phyloP scores from a whole-genome alignment of 2,113 vertebrate species.

The Thalassoma bifasciatum region DNA sequence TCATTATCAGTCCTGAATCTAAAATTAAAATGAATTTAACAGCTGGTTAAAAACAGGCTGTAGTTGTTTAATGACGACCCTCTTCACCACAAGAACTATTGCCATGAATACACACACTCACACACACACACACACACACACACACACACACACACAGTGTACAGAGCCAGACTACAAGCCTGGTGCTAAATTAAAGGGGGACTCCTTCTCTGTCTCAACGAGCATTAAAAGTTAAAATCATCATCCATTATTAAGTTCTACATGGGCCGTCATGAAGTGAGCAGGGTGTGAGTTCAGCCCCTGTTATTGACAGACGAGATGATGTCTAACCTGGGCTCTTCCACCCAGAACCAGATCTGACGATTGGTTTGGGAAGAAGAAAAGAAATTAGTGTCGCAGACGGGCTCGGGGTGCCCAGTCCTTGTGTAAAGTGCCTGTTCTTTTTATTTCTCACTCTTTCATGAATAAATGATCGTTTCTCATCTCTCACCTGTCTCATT shows the following conservation, averaged over 20 bases:
- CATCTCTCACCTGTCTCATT: constrained; percentile 72
- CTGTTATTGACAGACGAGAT: constrained; percentile 58
- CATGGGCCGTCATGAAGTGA: constrained; percentile 59
- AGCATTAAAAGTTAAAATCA: constrained; percentile 78
- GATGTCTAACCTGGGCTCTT: constrained; percentile 55
- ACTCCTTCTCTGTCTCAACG: constrained; percentile 57
- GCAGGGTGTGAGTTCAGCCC: constrained; percentile 27
- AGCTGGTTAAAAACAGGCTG: constrained; percentile 25
- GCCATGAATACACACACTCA: constrained; percentile 39
- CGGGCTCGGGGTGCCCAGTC: constrained; percentile 27
- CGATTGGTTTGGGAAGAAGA: constrained; percentile 36
- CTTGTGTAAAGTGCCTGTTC: constrained; percentile 67
- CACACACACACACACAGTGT: constrained; percentile 26
- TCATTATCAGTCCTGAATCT: not conserved
- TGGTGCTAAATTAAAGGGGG: constrained; percentile 74
- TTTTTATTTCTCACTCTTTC: constrained; percentile 47
- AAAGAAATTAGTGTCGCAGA: constrained; percentile 36
- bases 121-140: no score
- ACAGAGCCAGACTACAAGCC: constrained; percentile 48
- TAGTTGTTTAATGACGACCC: constrained; percentile 53
- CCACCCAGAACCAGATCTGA: constrained; percentile 57
- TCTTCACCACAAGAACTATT: constrained; percentile 36
- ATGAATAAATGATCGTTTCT: constrained; percentile 65
- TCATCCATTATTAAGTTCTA: constrained; percentile 77
- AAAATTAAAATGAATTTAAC: constrained; percentile 20